Base-by-base conservation (phyloP, 2,797 vertebrate genomes). In the Artibeus lituratus region DNA sequence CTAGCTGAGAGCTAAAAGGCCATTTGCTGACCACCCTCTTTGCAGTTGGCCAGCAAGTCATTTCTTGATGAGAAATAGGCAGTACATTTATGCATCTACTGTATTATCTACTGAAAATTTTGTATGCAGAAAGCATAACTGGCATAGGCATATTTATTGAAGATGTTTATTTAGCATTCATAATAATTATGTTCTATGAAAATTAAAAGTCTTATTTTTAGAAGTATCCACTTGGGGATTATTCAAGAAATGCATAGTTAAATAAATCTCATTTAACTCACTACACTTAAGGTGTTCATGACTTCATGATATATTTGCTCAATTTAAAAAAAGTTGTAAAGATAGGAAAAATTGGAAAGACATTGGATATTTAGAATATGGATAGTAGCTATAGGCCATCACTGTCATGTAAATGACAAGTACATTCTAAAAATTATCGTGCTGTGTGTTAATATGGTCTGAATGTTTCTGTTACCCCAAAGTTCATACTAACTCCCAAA, bases 81-180 rank as follows among this genome's bases (percentile, higher is more conserved):
- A 32, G 15, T 44, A 12, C 22, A 37, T 91, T 72, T 72, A 32
- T 59, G 16, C 1, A 26, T 86, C 26, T 55, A 69, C 21, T 72
- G 2, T 22, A 39, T 55, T 89, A 77, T 47, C 35, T 59, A 81
- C 96, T 96, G 78, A 35, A 76, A 91, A 21, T 74, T 97, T 97
- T 97, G 44, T 90, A 87, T 96, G 22, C 62, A 97, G 73, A 85
- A 83, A 97, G 29, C 73, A 69, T 74, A 97, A 47, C 5, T 82
- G 96, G 59, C 32, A 59, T 96, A 81, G 44, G 9, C 5, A 32
- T 93, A 72, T 83, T 44, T 97, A 91, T 77, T 96, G 89, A 97
- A 95, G 42, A 80, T 88, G 24, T 77, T 92, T 96, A 83, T 55
- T 91, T 81, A 91, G 87, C 96, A 94, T 98, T 89, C 80, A 62